These are phyloP conservation scores for Anthopleura sola DNA, from an alignment of 64 coral and sea anemone genomes.

Conservation along the genomic window DNA sequence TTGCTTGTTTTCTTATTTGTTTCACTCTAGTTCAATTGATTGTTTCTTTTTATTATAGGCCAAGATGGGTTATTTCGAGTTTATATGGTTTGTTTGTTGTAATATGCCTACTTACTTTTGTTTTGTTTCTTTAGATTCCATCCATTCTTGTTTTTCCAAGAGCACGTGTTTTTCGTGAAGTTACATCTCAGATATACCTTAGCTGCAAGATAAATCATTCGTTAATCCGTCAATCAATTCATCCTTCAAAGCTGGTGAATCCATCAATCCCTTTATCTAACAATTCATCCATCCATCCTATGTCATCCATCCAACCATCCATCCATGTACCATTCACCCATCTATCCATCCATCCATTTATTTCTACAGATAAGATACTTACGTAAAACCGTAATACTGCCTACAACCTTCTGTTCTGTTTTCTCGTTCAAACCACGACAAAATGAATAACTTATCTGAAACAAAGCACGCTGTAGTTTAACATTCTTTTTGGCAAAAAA, in stretches of 20 bases:
- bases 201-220: not conserved
- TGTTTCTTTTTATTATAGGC: too few relatives aligned
- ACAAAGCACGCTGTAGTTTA: not conserved
- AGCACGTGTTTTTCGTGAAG: slow-evolving; percentile 33
- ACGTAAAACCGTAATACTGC: not conserved
- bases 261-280: too few relatives aligned
- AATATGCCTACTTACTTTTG: not conserved
- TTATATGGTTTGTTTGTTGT: not conserved
- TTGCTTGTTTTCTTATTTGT: too few relatives aligned
- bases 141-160: slow-evolving; percentile 24
- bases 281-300: too few relatives aligned
- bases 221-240: too few relatives aligned
- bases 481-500: too few relatives aligned
- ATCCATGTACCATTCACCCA: too few relatives aligned
- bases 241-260: too few relatives aligned
- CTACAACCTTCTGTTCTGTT: not conserved
- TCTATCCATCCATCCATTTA: too few relatives aligned
- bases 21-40: too few relatives aligned
- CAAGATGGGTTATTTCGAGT: too few relatives aligned
- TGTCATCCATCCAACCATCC: too few relatives aligned
- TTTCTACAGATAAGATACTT: not conserved
- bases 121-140: slow-evolving; percentile 1
- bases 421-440: not conserved
- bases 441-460: slow-evolving; percentile 4
- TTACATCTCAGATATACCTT: slow-evolving; percentile 12